These are phyloP conservation scores for Acipenser oxyrinchus DNA, from an alignment of 2,797 vertebrate genomes.

Conservation along the genomic window DNA sequence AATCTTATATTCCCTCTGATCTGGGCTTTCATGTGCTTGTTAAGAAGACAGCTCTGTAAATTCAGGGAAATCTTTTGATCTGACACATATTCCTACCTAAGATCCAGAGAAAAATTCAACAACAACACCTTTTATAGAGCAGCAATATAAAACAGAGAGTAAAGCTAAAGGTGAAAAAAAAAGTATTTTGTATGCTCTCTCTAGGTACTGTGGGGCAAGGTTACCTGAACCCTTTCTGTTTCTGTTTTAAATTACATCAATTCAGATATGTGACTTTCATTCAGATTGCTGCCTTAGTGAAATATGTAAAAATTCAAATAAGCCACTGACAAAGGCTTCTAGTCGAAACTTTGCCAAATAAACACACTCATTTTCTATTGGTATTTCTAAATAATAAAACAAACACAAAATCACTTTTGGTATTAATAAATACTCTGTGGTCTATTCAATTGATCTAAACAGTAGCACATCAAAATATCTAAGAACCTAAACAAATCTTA, in stretches of 20 bases:
- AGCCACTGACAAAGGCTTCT: too few species aligned
- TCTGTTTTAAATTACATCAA: background rate
- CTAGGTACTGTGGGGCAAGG: background rate
- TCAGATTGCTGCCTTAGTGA: too few species aligned
- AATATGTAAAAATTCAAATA: too few species aligned
- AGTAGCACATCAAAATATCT: too few species aligned
- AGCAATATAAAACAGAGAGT: background rate
- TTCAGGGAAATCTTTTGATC: conserved; percentile 6
- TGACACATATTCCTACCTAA: conserved; percentile 6
- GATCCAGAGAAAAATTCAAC: conserved; percentile 2
- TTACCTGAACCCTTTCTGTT: background rate
- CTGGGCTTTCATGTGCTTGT: conserved; percentile 6
- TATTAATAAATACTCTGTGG: too few species aligned
- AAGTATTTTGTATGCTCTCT: background rate
- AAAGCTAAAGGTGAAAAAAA: conserved; percentile 1
- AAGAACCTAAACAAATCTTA: too few species aligned
- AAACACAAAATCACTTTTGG: too few species aligned
- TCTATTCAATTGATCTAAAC: too few species aligned
- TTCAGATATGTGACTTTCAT: background rate
- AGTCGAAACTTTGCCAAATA: too few species aligned
- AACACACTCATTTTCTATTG: too few species aligned
- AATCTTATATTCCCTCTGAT: conserved; percentile 10
- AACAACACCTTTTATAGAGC: background rate
- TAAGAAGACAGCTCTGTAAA: conserved; percentile 11
- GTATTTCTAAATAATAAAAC: too few species aligned